Conservation (phyloP, 2,113 vertebrate species). For the Phrynocephalus versicolor region DNA sequence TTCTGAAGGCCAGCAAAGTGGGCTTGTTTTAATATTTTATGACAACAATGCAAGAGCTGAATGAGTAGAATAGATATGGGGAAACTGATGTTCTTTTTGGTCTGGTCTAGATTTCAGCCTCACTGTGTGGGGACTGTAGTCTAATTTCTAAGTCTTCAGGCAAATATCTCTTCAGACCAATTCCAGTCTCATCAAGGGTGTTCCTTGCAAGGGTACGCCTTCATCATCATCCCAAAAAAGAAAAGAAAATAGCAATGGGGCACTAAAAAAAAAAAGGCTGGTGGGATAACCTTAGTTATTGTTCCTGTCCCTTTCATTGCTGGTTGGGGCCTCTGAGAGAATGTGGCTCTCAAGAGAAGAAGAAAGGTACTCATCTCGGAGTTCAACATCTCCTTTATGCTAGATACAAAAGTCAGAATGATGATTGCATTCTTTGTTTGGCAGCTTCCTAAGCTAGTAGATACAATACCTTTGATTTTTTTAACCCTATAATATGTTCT, state of each 20-base stretch:
- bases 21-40: neutral
- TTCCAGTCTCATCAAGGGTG: neutral
- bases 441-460: neutral
- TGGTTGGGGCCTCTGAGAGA: neutral
- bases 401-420: constrained; percentile 8
- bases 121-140: no score
- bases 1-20: neutral
- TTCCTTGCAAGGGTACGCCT: neutral
- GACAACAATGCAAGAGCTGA: neutral
- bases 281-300: neutral
- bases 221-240: neutral
- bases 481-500: neutral
- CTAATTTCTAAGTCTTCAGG: neutral
- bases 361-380: no score
- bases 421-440: neutral
- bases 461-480: neutral
- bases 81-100: no score
- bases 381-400: constrained; percentile 4
- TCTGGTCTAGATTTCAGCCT: neutral
- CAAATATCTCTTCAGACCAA: neutral
- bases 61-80: neutral
- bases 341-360: neutral
- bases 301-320: neutral
- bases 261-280: neutral
- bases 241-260: neutral